These are phyloP conservation scores for Copidosoma aretas DNA, from an alignment of 2,888 invertebrate species.

Conservation along the genomic window DNA sequence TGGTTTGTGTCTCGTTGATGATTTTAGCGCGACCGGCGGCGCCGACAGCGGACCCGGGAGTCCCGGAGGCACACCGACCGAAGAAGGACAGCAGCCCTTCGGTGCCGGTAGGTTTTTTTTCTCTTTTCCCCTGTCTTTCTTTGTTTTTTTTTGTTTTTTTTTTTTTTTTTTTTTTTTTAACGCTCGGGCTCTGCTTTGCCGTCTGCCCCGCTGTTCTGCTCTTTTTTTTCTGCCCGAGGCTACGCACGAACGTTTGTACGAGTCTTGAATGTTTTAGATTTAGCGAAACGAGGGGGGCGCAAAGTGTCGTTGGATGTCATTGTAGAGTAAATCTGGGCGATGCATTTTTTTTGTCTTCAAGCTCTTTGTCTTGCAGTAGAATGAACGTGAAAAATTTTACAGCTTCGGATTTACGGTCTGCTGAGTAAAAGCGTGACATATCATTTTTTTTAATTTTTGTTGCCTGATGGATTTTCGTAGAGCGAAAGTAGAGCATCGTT, in stretches of 20 bases:
- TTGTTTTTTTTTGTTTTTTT: background rate
- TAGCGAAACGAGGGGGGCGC: no score
- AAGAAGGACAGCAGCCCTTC: slow-evolving; percentile 74
- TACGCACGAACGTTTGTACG: no score
- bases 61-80: slow-evolving; percentile 78
- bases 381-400: background rate
- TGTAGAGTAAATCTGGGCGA: background rate
- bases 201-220: background rate
- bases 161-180: background rate
- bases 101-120: slow-evolving; percentile 70
- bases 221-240: background rate
- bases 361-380: background rate
- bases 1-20: slow-evolving; percentile 2
- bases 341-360: background rate
- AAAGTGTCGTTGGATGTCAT: background rate
- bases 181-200: background rate
- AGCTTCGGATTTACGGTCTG: no score
- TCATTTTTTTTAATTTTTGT: background rate
- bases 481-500: background rate
- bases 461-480: no score
- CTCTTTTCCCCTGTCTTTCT: background rate
- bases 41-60: slow-evolving; percentile 87
- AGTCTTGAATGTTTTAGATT: no score
- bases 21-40: slow-evolving; percentile 83
- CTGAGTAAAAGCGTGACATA: background rate